Conservation (phyloP, 2,888 invertebrate species). For the Platypus cylindrus region DNA sequence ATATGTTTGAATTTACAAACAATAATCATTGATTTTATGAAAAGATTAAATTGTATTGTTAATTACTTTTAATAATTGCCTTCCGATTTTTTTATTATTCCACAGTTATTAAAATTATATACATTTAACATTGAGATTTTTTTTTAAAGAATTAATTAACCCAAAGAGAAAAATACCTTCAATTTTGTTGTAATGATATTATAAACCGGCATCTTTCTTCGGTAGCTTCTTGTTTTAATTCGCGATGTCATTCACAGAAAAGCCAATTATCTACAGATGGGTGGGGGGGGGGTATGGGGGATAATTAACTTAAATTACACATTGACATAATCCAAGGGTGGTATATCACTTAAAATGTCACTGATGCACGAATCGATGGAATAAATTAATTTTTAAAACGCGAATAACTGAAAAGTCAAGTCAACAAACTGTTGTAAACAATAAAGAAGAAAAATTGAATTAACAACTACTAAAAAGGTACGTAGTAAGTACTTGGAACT, state of each 20-base stretch:
- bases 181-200: slow-evolving; percentile 48
- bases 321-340: slow-evolving; percentile 13
- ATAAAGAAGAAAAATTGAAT: too few relatives aligned
- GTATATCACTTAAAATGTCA: slow-evolving; percentile 13
- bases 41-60: too few relatives aligned
- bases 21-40: slow-evolving; percentile 1
- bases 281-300: too few relatives aligned
- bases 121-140: neutral
- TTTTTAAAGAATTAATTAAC: neutral
- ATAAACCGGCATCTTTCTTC: slow-evolving; percentile 43
- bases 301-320: slow-evolving; percentile 8
- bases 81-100: neutral
- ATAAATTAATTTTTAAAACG: slow-evolving; percentile 9
- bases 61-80: too few relatives aligned
- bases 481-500: slow-evolving; percentile 10
- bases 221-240: slow-evolving; percentile 20
- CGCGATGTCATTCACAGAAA: slow-evolving; percentile 23
- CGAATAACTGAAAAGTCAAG: too few relatives aligned
- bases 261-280: too few relatives aligned
- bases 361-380: too few relatives aligned
- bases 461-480: too few relatives aligned
- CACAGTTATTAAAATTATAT: neutral
- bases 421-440: too few relatives aligned
- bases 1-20: too few relatives aligned
- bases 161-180: slow-evolving; percentile 37